Evolutionary conservation across 2,888 invertebrate genomes (phyloP).

Genomic region (Pachymerium ferrugineum): DNA sequence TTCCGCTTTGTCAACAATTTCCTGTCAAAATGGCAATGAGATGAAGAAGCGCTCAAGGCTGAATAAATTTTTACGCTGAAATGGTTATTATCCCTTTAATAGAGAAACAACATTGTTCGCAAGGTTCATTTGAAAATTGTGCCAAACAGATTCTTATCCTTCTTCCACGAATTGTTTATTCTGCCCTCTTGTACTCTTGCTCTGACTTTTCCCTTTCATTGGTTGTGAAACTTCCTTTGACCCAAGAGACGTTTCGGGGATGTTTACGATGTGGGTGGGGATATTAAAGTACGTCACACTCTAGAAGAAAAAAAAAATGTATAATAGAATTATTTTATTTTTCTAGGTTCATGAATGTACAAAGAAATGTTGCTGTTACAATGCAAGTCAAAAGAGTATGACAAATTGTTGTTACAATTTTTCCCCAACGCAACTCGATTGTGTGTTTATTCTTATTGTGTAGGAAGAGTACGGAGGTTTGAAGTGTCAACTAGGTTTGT

Average conservation of each 20-base stretch:
- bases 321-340: neutral
- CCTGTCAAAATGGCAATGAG: neutral
- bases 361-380: neutral
- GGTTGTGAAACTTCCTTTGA: neutral
- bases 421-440: neutral
- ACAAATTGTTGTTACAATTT: neutral
- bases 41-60: neutral
- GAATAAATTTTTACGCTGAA: neutral
- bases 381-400: neutral
- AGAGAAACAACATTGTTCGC: neutral
- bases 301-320: neutral
- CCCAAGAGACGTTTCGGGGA: neutral
- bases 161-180: neutral
- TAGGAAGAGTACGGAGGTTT: neutral
- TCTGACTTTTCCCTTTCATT: neutral
- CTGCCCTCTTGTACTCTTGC: neutral
- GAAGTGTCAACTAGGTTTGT: neutral
- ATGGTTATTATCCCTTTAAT: neutral
- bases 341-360: neutral
- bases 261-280: neutral
- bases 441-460: neutral
- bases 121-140: neutral
- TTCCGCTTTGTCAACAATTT: neutral
- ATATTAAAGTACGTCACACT: neutral
- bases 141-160: neutral